Conservation (phyloP, 2,113 vertebrate genomes). For the Aegotheles bennettii region DNA sequence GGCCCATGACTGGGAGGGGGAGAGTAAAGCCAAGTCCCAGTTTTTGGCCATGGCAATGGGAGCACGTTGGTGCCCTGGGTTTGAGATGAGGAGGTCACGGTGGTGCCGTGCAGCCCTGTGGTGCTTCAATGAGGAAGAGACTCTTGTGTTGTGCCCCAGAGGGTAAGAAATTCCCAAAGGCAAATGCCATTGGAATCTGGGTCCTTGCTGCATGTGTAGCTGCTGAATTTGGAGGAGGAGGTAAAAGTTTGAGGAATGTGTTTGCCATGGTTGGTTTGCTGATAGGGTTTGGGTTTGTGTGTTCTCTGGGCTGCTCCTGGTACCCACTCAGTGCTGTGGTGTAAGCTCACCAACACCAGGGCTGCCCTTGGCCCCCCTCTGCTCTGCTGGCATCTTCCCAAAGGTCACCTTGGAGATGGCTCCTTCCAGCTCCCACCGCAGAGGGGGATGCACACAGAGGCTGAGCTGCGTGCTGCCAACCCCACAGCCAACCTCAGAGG, state of each 20-base stretch:
- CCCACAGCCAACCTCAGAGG: neutral
- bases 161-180: neutral
- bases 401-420: neutral
- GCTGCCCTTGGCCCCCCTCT: neutral
- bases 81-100: neutral
- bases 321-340: neutral
- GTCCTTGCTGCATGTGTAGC: neutral
- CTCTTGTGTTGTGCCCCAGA: neutral
- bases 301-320: neutral
- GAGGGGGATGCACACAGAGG: neutral
- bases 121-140: neutral
- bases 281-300: neutral
- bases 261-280: neutral
- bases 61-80: neutral
- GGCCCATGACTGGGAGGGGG: neutral
- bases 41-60: neutral
- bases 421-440: fast-evolving
- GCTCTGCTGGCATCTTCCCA: neutral
- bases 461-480: neutral
- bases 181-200: neutral
- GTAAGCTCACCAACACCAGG: neutral
- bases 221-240: neutral
- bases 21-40: neutral
- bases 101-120: neutral
- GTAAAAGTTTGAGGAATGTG: neutral